Conservation (phyloP, 2,797 vertebrate genomes). For the Oreochromis mossambicus region DNA sequence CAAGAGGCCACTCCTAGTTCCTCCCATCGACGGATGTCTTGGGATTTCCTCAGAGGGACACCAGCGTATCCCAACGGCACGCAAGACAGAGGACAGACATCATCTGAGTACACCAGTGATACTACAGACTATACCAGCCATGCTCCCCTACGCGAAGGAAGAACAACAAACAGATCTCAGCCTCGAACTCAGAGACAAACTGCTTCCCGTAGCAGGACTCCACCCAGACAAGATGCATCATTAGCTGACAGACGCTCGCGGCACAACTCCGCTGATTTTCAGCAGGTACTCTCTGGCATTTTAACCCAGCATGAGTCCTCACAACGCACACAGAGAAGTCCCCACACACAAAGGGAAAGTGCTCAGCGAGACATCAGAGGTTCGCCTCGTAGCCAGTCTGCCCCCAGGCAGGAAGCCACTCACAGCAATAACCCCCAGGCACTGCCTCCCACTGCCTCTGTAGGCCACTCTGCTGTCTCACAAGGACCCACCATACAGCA, state of each 20-base stretch:
- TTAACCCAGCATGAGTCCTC: conserved; percentile 21
- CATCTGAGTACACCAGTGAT: conserved; percentile 25
- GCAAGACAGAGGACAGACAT: background rate
- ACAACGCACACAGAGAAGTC: conserved; percentile 24
- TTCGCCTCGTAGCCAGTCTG: conserved; percentile 11
- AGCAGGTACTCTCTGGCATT: background rate
- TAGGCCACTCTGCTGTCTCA: conserved; percentile 14
- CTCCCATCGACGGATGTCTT: conserved; percentile 50
- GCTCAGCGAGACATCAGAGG: conserved; percentile 45
- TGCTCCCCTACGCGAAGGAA: background rate
- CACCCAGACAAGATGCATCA: conserved; percentile 2
- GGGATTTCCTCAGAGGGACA: conserved; percentile 72
- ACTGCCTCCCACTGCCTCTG: conserved; percentile 19
- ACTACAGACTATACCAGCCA: conserved; percentile 6
- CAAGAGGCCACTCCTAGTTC: background rate
- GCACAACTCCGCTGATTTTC: conserved; percentile 23
- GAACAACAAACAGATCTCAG: background rate
- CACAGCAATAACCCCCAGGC: conserved; percentile 51
- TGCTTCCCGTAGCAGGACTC: background rate
- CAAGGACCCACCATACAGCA: conserved; percentile 30
- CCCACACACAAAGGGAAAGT: conserved; percentile 28
- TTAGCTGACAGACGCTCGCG: background rate
- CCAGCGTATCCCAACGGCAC: conserved; percentile 66
- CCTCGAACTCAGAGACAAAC: conserved; percentile 15
- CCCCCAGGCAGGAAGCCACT: conserved; percentile 52